phyloP scores from a whole-genome alignment of 2,888 invertebrate species.

The Cremastinae sp. region DNA sequence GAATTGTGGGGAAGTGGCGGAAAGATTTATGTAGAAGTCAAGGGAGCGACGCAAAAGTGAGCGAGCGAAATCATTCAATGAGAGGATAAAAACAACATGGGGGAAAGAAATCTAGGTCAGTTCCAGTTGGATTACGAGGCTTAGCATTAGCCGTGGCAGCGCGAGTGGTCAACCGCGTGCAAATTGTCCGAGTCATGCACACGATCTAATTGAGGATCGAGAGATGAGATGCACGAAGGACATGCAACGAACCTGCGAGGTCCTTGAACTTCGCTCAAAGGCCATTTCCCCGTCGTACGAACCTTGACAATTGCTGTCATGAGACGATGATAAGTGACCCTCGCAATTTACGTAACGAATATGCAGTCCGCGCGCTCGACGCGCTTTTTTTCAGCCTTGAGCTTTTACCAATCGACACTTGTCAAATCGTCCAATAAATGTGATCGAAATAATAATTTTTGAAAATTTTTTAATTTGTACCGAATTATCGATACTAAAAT shows the following conservation, averaged over 20 bases:
- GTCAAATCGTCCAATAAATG: not conserved
- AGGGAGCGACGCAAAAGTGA: conserved; percentile 41
- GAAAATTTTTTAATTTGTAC: too few relatives aligned
- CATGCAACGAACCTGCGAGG: conserved; percentile 60
- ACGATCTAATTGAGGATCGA: conserved; percentile 46
- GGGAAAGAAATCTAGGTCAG: conserved; percentile 64
- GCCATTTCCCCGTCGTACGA: conserved; percentile 48
- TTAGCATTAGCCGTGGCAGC: not conserved
- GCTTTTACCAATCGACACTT: conserved; percentile 4
- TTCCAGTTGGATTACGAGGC: conserved; percentile 55
- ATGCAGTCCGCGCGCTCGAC: conserved; percentile 3
- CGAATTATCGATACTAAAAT: too few relatives aligned
- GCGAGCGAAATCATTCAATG: conserved; percentile 63
- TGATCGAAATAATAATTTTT: not conserved
- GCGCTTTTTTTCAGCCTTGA: conserved; percentile 13
- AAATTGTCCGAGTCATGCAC: conserved; percentile 42
- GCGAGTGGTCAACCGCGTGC: conserved; percentile 18
- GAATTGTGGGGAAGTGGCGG: not conserved
- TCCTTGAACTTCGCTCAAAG: conserved; percentile 62
- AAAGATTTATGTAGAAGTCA: conserved; percentile 29
- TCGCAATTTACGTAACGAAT: conserved; percentile 36
- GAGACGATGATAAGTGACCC: conserved; percentile 30
- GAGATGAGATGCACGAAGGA: conserved; percentile 40
- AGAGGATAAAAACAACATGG: conserved; percentile 48
- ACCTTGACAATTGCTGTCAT: conserved; percentile 39